Conservation (phyloP, 2,113 vertebrate species). For the Catharus fuscescens region DNA sequence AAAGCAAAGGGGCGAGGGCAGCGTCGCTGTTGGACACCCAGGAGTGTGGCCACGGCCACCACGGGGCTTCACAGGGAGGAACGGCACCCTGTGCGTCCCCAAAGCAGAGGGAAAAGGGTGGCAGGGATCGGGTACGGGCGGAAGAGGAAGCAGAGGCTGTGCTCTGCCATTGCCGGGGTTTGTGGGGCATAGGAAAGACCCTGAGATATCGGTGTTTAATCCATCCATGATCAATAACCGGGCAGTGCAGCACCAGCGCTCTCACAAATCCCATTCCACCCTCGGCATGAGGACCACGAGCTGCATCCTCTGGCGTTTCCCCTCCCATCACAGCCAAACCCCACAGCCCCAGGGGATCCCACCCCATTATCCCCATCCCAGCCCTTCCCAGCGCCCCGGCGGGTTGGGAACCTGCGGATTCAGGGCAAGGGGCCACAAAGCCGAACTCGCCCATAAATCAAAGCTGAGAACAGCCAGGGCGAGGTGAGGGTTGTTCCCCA, state of each 20-base stretch:
- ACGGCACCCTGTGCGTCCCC: accelerated
- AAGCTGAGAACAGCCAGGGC: background rate
- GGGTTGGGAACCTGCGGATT: background rate
- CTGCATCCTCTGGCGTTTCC: background rate
- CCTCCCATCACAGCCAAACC: background rate
- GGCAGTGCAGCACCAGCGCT: background rate
- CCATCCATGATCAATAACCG: accelerated
- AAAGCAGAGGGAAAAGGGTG: background rate
- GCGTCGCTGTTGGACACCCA: accelerated
- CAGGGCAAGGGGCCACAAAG: background rate
- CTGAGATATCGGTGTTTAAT: background rate
- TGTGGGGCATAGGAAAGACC: accelerated
- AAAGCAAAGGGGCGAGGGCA: background rate
- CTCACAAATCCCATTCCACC: accelerated
- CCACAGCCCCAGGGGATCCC: background rate
- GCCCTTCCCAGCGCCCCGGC: accelerated
- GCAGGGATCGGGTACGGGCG: accelerated
- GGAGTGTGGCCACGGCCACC: accelerated
- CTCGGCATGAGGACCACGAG: background rate
- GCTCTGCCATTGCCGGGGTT: accelerated
- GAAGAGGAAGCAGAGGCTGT: background rate
- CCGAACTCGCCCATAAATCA: background rate
- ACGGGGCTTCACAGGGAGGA: background rate
- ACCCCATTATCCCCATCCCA: background rate
- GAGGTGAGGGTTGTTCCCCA: background rate